A percentile compares a stretch with the other conserved stretches of the same genome.
These are phyloP conservation scores for Portunus trituberculatus DNA, from an alignment of 1,140 invertebrate species.

Conservation along the genomic window DNA sequence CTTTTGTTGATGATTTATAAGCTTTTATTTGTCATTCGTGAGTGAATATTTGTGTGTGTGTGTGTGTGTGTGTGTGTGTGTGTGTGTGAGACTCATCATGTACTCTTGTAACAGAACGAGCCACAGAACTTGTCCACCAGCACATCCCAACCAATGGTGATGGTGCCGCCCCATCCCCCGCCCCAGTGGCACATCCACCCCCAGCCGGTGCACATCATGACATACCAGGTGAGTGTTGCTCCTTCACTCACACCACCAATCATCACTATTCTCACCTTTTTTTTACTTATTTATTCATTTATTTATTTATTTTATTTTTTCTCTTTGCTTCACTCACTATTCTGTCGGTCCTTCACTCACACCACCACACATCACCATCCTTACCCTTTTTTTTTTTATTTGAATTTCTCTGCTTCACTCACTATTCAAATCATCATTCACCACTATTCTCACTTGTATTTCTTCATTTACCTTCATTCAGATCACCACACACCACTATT, in stretches of 20 bases:
- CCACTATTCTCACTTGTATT: too few species aligned
- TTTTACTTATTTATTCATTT: too few species aligned
- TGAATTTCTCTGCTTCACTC: neutral
- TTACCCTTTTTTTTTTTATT: too few species aligned
- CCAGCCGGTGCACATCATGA: slow-evolving; percentile 74
- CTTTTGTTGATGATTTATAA: too few species aligned
- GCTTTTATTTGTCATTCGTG: too few species aligned
- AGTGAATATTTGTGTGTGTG: too few species aligned
- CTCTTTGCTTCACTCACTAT: neutral
- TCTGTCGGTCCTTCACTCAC: neutral
- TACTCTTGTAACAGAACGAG: slow-evolving; percentile 62
- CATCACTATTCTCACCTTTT: too few species aligned
- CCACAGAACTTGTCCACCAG: slow-evolving; percentile 75
- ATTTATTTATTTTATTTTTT: neutral
- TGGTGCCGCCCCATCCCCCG: slow-evolving; percentile 74
- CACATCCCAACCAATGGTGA: slow-evolving; percentile 71
- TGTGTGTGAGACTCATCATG: too few species aligned
- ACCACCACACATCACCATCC: neutral
- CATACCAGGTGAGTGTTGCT: slow-evolving; percentile 62
- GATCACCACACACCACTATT: too few species aligned
- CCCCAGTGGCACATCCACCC: slow-evolving; percentile 75
- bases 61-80: too few species aligned
- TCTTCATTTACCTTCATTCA: too few species aligned
- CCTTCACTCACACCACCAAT: neutral
- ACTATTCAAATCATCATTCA: too few species aligned